Percentiles rank a stretch among this genome's conserved stretches.
Conservation (phyloP, 2,113 vertebrate species). For the Cebus imitator region DNA sequence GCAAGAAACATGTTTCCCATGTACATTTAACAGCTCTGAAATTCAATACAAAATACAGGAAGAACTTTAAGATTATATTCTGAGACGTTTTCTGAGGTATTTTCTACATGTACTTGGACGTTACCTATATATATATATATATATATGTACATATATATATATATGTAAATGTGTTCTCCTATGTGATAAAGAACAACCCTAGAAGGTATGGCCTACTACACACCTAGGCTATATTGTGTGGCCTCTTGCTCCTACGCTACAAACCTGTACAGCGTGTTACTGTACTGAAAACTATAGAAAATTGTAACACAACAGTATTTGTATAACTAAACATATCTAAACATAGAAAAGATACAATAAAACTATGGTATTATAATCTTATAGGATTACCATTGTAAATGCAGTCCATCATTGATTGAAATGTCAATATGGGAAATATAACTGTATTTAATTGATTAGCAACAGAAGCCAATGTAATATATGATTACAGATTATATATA, state of each 20-base stretch:
- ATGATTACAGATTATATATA: background rate
- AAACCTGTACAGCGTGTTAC: background rate
- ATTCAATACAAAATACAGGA: background rate
- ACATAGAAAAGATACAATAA: background rate
- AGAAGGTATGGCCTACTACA: background rate
- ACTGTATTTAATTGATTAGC: slow-evolving; percentile 52
- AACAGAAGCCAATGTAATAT: slow-evolving; percentile 1
- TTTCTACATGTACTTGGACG: background rate
- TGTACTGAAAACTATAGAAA: background rate
- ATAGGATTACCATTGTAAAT: background rate
- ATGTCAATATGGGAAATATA: background rate
- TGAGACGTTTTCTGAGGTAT: background rate
- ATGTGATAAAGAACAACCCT: background rate
- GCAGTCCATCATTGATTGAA: background rate
- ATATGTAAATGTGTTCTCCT: background rate
- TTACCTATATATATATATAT: background rate
- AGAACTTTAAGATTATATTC: background rate
- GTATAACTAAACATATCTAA: background rate
- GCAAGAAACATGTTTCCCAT: background rate
- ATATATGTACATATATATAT: background rate
- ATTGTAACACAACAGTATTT: background rate
- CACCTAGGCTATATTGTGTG: background rate
- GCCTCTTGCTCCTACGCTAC: background rate
- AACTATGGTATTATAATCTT: background rate
- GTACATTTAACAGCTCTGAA: background rate